Conservation (phyloP, 2,797 vertebrate species). For the Cossypha polioptera region DNA sequence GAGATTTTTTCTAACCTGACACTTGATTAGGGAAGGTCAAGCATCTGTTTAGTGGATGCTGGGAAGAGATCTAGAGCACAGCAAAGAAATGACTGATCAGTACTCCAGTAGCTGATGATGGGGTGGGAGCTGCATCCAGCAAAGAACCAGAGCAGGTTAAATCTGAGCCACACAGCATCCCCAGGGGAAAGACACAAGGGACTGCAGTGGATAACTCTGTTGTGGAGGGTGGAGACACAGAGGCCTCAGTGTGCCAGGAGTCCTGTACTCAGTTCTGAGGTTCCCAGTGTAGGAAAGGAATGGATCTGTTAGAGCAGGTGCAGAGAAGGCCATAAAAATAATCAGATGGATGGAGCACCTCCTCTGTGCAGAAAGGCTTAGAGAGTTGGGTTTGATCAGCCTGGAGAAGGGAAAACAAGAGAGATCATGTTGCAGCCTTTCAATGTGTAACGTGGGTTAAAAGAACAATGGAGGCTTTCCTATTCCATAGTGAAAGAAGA, state of each 20-base stretch:
- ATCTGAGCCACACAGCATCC: background rate
- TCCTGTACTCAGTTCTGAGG: accelerated
- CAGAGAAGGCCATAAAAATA: background rate
- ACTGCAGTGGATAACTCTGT: background rate
- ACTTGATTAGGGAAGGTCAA: background rate
- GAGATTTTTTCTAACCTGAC: background rate
- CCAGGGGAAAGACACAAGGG: background rate
- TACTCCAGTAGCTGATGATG: background rate
- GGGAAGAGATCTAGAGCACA: background rate
- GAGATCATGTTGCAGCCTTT: background rate
- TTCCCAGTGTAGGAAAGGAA: background rate
- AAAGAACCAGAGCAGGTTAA: background rate
- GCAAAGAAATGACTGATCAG: background rate
- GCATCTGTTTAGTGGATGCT: background rate
- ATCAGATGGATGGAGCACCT: background rate
- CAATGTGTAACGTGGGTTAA: accelerated
- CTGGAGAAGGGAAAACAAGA: background rate
- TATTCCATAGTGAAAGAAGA: background rate
- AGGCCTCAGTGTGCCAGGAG: background rate
- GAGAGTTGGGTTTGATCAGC: background rate
- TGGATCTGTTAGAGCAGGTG: too few relatives aligned
- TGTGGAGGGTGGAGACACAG: background rate
- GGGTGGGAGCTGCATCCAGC: background rate
- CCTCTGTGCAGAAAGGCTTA: background rate
- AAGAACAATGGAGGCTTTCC: background rate